phyloP scores from a whole-genome alignment of 2,888 invertebrate genomes.

The Seira ritae region DNA sequence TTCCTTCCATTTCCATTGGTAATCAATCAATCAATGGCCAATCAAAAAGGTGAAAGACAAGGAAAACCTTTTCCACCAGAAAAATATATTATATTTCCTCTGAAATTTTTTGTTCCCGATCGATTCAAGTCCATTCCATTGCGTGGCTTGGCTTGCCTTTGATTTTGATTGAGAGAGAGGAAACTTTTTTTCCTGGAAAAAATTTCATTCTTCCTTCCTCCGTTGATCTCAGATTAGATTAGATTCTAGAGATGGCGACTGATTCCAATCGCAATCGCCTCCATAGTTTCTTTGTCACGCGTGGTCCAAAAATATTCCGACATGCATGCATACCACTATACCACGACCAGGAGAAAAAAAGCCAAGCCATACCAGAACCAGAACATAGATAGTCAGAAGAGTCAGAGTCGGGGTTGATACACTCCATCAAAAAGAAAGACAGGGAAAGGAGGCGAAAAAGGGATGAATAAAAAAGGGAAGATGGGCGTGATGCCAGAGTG shows the following conservation, averaged over 20 bases:
- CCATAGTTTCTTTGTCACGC: neutral
- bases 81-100: neutral
- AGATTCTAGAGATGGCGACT: conserved; percentile 1
- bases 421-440: conserved; percentile 6
- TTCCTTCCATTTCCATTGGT: no score
- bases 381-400: neutral
- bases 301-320: neutral
- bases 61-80: conserved; percentile 51
- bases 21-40: conserved; percentile 55
- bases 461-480: conserved; percentile 24
- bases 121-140: no score
- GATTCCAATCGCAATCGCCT: neutral
- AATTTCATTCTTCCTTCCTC: neutral
- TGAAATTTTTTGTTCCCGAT: neutral
- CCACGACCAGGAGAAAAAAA: neutral
- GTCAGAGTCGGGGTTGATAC: neutral
- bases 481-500: conserved; percentile 65
- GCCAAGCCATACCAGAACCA: neutral
- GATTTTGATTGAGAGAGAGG: no score
- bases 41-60: conserved; percentile 55
- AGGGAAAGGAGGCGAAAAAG: neutral
- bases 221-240: conserved; percentile 2
- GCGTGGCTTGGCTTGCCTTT: no score
- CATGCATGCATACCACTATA: neutral
- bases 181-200: neutral